Evolutionary conservation across 2,113 vertebrate genomes (phyloP), one percentile per base, ranked within the genome.

Genomic region (Dinomys branickii): DNA sequence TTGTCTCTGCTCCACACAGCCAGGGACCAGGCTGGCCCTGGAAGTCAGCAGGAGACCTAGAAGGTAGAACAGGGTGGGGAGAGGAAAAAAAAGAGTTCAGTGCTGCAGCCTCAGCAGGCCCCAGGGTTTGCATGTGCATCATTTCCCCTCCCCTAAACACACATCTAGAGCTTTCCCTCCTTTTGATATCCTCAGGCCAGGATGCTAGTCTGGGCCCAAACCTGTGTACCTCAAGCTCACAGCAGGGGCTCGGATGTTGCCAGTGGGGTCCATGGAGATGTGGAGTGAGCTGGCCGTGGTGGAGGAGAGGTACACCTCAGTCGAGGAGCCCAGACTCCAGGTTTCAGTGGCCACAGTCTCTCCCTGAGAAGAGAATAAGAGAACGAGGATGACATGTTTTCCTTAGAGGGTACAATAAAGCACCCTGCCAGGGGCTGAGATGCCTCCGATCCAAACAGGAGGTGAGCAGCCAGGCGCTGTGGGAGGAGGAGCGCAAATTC

Each of bases 221-320:
- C 26, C 61, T 5, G 0, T n/a, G 5, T 5, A 54, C 24, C 24
- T 47, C 63, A 54, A 38, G 44, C 17, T 50, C 38, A 59, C 4
- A 63, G n/a, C 65, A 2, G 44, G 56, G 41, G 13, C 17, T n/a
- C 14, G 0, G 3, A 20, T 12, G 8, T 13, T 0, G 35, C 52
- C 44, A n/a, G 0, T 3, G 3, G 20, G 54, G 8, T 78, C 54
- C 2, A 0, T 8, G 3, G 2, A 30, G 19, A 47, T 1, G 1
- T 0, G 3, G 33, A 78, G 82, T 30, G 24, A 83, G 58, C 22
- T 20, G 3, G 3, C 5, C 11, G 26, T 52, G 26, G 44, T 19
- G 26, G 59, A 17, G 71, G 14, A 33, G 63, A 24, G 24, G 35
- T 4, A 2, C 19, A 33, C 1, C 52, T 12, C 16, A 10, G 50